Conservation (phyloP, 2,797 vertebrate genomes). For the Betta splendens region DNA sequence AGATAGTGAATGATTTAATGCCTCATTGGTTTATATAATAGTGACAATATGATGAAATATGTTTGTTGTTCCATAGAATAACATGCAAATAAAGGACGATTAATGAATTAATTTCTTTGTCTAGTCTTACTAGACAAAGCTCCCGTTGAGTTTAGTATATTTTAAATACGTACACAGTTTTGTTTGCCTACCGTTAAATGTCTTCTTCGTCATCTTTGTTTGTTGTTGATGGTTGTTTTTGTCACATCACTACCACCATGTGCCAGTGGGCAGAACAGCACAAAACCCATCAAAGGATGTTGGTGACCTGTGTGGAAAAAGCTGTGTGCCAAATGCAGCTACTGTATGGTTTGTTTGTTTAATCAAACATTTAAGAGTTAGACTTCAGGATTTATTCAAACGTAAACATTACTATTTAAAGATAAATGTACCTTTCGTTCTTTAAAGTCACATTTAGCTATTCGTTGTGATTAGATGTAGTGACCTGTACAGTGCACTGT, state of each 20-base stretch:
- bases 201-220: background rate
- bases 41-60: background rate
- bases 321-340: no score
- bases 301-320: no score
- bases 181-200: background rate
- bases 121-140: no score
- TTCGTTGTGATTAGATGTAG: no score
- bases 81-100: background rate
- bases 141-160: background rate
- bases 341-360: no score
- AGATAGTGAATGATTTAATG: constrained; percentile 4
- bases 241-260: background rate
- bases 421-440: no score
- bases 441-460: no score
- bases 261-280: no score
- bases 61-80: background rate
- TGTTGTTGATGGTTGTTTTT: background rate
- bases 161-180: no score
- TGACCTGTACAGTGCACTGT: no score
- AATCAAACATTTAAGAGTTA: no score
- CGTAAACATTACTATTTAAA: no score
- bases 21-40: background rate
- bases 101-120: background rate
- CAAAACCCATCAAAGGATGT: background rate
- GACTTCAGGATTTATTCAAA: background rate